Conservation (phyloP, 2,113 vertebrate genomes). For the Colossoma macropomum region DNA sequence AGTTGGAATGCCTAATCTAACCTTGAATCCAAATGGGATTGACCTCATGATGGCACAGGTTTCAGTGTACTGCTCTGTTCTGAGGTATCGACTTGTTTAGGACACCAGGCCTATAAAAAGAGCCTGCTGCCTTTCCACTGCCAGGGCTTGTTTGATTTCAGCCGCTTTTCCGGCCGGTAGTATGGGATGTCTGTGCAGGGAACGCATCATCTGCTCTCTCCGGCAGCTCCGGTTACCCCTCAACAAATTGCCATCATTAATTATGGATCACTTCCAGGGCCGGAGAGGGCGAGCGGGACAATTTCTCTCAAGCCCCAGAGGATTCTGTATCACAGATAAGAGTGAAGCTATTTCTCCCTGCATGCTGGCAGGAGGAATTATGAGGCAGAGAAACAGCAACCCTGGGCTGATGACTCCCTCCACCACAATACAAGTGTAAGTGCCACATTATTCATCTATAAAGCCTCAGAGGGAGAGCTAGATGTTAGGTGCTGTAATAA, state of each 20-base stretch:
- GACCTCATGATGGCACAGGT: constrained; percentile 24
- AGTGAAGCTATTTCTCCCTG: not conserved
- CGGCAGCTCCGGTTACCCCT: constrained; percentile 54
- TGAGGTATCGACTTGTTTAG: constrained; percentile 63
- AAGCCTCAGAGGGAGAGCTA: not conserved
- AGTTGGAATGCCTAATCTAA: not conserved
- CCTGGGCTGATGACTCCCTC: not conserved
- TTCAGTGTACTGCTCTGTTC: constrained; percentile 46
- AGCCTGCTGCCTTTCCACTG: constrained; percentile 46
- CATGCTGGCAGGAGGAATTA: not conserved
- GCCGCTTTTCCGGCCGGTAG: constrained; percentile 43
- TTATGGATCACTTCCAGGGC: constrained; percentile 63
- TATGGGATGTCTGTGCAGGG: constrained; percentile 42
- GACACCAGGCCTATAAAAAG: constrained; percentile 64
- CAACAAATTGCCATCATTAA: constrained; percentile 65
- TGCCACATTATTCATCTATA: not conserved
- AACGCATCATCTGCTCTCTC: constrained; percentile 21
- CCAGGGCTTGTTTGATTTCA: constrained; percentile 53
- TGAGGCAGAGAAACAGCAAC: not conserved
- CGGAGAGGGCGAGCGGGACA: constrained; percentile 25
- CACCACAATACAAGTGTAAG: not conserved
- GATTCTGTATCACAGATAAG: constrained; percentile 32
- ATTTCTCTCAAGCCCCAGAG: not conserved
- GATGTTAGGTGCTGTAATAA: not conserved
- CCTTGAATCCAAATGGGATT: constrained; percentile 27